Conservation (phyloP, 2,888 invertebrate genomes). For the Diaphora mendica region DNA sequence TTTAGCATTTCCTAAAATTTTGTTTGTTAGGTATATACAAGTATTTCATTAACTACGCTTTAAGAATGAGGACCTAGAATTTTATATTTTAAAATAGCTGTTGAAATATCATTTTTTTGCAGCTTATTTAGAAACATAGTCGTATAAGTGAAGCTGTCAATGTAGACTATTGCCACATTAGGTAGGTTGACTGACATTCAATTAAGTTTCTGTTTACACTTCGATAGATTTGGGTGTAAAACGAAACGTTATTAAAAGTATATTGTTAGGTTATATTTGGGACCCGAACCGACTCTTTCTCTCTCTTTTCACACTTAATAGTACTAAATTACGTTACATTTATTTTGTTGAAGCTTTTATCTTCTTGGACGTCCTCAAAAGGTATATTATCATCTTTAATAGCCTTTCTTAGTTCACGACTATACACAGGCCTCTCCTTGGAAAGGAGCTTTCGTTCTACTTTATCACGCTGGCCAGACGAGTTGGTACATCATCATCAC, state of each 20-base stretch:
- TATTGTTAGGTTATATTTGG: background rate
- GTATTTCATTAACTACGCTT: background rate
- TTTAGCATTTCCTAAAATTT: background rate
- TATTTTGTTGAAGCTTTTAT: background rate
- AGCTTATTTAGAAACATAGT: background rate
- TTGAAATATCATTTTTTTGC: background rate
- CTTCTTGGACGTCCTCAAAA: background rate
- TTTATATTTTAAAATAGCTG: background rate
- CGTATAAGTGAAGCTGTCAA: slow-evolving; percentile 39
- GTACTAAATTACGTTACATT: background rate
- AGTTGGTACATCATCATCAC: too few species aligned
- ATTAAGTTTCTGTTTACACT: slow-evolving; percentile 39
- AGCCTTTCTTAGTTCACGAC: too few species aligned
- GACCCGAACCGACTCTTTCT: background rate
- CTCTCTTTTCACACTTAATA: background rate
- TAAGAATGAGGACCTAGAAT: too few species aligned
- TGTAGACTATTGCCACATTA: slow-evolving; percentile 24
- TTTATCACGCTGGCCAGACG: too few species aligned
- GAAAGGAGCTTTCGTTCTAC: too few species aligned
- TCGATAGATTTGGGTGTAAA: slow-evolving; percentile 16
- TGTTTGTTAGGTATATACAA: background rate
- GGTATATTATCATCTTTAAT: too few species aligned
- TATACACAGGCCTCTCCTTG: too few species aligned
- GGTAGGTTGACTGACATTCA: slow-evolving; percentile 42
- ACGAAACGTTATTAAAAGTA: slow-evolving; percentile 15